Evolutionary conservation across 2,113 vertebrate genomes (phyloP), one percentile per base, ranked within the genome.

Genomic region (Grammomys dolichurus): DNA sequence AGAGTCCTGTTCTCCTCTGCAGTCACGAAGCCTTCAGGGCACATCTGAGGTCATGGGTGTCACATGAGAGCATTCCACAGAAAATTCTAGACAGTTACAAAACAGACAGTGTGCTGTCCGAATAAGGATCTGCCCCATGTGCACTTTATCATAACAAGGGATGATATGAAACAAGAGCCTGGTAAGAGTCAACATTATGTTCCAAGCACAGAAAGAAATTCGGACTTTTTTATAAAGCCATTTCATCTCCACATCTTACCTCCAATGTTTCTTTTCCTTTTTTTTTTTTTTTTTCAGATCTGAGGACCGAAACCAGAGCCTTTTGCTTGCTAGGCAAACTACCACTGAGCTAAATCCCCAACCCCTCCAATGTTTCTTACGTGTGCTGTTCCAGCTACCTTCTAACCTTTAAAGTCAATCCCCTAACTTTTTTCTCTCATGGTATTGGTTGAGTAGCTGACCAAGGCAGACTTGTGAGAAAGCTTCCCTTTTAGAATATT

Each of bases 41-140:
- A 46, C 20, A 7, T 75, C 33, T 33, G 91, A 89, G 36, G 14
- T 24, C 36, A 54, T 3, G 2, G 0, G 22, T 11, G n/a, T 54
- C 7, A 36, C 5, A n/a, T 33, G 40, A 36, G 20, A 31, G 76
- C 3, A 0, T 11, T 51, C 51, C 16, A 12, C 0, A 1, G 85
- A 63, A 40, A 80, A 43, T 13, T 26, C 56, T 3, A 46, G 11
- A 54, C 3, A 58, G 58, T 3, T 24, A 88, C 87, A 16, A 33
- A 48, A 31, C 46, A 46, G 65, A 56, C 48, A 36, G 81, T 19
- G 16, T 16, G 1, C 12, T 51, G 58, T 19, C 43, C 24, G 4
- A 17, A 12, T 14, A 1, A 24, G 65, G 4, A 12, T 36, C 46
- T 63, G 40, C 67, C 60, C 20, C 20, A 13, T 10, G 1, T 3